Evolutionary conservation across 1,140 invertebrate species (phyloP).

Genomic region (Zaprionus inermis): DNA sequence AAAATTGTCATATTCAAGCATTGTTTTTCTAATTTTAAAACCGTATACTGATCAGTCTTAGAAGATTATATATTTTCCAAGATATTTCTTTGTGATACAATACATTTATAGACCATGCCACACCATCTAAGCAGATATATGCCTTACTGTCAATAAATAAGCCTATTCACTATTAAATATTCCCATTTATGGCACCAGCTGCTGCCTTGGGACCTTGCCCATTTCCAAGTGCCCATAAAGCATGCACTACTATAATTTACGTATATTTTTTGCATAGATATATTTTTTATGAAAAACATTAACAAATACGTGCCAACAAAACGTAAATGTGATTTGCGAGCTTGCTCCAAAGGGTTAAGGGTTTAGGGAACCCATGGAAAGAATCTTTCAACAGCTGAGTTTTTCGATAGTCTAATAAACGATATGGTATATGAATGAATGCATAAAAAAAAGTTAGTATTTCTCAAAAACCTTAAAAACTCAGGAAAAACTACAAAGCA

Average conservation of each 20-base stretch:
- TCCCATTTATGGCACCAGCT: not conserved
- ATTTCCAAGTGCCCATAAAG: not conserved
- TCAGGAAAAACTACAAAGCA: not conserved
- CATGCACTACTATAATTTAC: slow-evolving; percentile 8
- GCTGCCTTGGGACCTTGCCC: not conserved
- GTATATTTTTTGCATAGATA: not conserved
- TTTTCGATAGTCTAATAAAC: slow-evolving; percentile 1
- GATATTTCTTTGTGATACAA: not conserved
- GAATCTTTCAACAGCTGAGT: not conserved
- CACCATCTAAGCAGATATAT: not conserved
- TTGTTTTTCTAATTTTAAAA: too few species aligned
- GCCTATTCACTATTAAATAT: not conserved
- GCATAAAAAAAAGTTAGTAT: not conserved
- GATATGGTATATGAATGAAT: not conserved
- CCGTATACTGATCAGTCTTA: too few species aligned
- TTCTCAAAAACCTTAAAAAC: not conserved
- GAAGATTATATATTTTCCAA: not conserved
- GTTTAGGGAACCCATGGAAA: not conserved
- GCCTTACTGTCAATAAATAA: not conserved
- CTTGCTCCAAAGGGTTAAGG: slow-evolving; percentile 5
- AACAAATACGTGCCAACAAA: slow-evolving; percentile 32
- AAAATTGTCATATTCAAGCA: too few species aligned
- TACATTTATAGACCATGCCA: not conserved
- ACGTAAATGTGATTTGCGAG: slow-evolving; percentile 38
- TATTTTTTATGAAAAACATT: slow-evolving; percentile 16